Base-by-base conservation (phyloP, 1,140 invertebrate genomes). In the Anastrepha ludens region DNA sequence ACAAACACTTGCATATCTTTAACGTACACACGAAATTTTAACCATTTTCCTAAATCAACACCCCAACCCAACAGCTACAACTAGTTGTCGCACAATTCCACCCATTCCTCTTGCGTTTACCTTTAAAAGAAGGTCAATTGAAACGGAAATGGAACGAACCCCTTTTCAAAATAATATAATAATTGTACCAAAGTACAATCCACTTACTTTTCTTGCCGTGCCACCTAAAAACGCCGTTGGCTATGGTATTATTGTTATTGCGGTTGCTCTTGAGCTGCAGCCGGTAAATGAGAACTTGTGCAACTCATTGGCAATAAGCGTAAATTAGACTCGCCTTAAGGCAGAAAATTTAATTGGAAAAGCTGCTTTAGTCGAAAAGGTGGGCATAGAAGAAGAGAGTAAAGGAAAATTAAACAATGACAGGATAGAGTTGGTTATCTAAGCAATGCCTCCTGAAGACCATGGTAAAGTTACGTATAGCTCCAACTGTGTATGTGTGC, bases 251-350 rank as follows among this genome's bases (percentile, higher is more conserved):
- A 81, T 81, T 81, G n/a, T 81, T 74, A 81, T 81, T 55, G 47
- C 74, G 74, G 74, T 81, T 81, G 47, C 41, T 55, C 74, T 81
- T 58, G 74, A n/a, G 47, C 44, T n/a, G 39, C 74, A 55, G 47
- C 13, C 41, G 44, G 74, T 81, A 58, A 81, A 81, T 55, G 74
- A 81, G 74, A 81, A 81, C 74, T 81, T 81, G 15, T 81, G 74
- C 74, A 81, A 81, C 74, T 81, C 74, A 81, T 81, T 81, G 74
- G 74, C 55, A 81, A 81, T 81, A 81, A 81, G 55, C n/a, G 74
- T 81, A 81, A 81, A 81, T 81, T 81, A 81, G 55, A 81, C 74
- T 81, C 55, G 74, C 74, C 74, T 81, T 58, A 81, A 81, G 74
- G 74, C 55, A 55, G 74, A 41, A 58, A 58, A 81, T 81, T 81